Evolutionary conservation across 2,797 vertebrate species (phyloP).

Genomic region (Gephyroberyx darwinii): DNA sequence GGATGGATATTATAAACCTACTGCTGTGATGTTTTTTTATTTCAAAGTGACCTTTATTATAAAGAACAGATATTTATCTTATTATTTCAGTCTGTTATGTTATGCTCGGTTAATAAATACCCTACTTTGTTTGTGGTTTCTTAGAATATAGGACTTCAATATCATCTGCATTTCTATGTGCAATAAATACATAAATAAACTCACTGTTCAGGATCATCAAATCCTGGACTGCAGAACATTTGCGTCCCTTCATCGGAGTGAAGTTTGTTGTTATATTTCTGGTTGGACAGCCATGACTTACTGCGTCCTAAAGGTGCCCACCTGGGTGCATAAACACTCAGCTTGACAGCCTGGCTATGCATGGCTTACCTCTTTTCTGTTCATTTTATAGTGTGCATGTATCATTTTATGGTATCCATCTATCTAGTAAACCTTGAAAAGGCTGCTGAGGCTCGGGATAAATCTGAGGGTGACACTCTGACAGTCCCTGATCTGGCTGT

Average conservation of each 20-base stretch:
- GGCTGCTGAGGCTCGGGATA: constrained; percentile 63
- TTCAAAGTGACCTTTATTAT: no score
- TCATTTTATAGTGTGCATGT: constrained; percentile 66
- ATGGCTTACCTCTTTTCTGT: constrained; percentile 57
- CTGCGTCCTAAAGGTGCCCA: constrained; percentile 61
- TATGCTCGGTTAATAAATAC: no score
- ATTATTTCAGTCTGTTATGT: no score
- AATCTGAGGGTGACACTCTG: constrained; percentile 68
- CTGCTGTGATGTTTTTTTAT: no score
- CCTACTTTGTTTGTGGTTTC: no score
- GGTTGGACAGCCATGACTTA: constrained; percentile 52
- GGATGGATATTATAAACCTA: no score
- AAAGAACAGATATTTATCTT: no score
- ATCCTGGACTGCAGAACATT: neutral
- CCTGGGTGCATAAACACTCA: constrained; percentile 60
- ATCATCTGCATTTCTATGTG: neutral
- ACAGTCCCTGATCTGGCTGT: constrained; percentile 72
- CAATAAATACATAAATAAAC: neutral
- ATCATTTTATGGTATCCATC: constrained; percentile 71
- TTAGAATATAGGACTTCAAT: neutral
- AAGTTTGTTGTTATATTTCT: constrained; percentile 1
- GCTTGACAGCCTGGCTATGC: constrained; percentile 53
- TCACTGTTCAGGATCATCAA: constrained; percentile 3
- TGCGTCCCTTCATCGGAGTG: neutral
- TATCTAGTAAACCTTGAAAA: constrained; percentile 73